phyloP scores from a whole-genome alignment of 2,888 invertebrate species.

The Drosophila meridiana region DNA sequence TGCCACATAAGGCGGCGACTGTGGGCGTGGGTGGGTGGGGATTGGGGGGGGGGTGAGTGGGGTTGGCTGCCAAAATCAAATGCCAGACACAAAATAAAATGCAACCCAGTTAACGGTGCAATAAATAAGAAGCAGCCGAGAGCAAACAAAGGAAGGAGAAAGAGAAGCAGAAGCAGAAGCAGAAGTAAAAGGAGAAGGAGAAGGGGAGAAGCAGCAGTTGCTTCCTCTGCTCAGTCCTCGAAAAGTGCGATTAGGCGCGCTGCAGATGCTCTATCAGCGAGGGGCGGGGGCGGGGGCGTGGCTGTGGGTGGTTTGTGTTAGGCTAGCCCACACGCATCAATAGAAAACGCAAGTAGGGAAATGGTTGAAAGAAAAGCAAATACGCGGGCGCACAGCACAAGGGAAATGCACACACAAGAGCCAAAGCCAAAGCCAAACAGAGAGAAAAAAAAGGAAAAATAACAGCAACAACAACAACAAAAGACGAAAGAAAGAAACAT shows the following conservation, averaged over 20 bases:
- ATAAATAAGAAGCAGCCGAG: slow-evolving; percentile 11
- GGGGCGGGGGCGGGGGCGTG: background rate
- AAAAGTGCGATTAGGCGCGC: slow-evolving; percentile 28
- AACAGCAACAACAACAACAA: slow-evolving; percentile 1
- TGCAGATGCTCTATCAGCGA: slow-evolving; percentile 39
- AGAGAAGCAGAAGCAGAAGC: background rate
- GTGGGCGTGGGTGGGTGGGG: background rate
- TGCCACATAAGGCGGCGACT: slow-evolving; percentile 9
- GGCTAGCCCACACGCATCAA: slow-evolving; percentile 37
- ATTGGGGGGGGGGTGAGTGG: background rate
- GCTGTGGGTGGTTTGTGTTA: background rate
- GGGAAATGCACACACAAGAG: slow-evolving; percentile 36
- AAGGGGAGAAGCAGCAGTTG: background rate
- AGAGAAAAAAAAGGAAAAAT: background rate
- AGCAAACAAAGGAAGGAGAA: background rate
- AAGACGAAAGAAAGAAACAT: slow-evolving; percentile 12
- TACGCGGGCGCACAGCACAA: slow-evolving; percentile 28
- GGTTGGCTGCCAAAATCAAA: slow-evolving; percentile 39
- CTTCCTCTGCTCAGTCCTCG: background rate
- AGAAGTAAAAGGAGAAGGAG: background rate
- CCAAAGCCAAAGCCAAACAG: slow-evolving; percentile 42
- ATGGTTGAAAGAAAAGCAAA: slow-evolving; percentile 39
- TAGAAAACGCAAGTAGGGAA: slow-evolving; percentile 70
- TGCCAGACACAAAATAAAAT: slow-evolving; percentile 47
- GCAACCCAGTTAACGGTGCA: slow-evolving; percentile 66